Conservation (phyloP, 2,113 vertebrate species). For the Condylura cristata region DNA sequence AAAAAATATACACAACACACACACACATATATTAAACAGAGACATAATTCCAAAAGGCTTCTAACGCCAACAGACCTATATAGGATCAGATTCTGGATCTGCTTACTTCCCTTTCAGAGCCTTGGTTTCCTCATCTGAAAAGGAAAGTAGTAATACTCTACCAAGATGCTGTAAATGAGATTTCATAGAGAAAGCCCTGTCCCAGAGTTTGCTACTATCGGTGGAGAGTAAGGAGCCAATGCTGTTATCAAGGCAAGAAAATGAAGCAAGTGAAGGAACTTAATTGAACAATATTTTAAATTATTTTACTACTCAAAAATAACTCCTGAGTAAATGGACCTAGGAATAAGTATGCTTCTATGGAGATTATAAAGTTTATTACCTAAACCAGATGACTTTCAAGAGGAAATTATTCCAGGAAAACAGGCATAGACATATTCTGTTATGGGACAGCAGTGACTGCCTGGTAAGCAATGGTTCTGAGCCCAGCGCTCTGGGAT, state of each 20-base stretch:
- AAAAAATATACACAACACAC: too few relatives aligned
- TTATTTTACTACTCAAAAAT: slow-evolving; percentile 20
- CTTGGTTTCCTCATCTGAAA: background rate
- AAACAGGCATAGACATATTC: background rate
- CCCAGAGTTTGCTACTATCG: background rate
- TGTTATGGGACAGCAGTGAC: background rate
- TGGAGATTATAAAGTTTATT: background rate
- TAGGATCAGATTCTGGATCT: background rate
- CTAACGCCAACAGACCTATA: background rate
- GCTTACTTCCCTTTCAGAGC: background rate
- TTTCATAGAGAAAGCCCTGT: background rate
- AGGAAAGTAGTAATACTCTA: background rate
- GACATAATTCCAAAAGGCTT: background rate
- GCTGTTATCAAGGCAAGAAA: slow-evolving; percentile 20
- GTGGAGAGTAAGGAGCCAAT: background rate
- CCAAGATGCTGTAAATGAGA: background rate
- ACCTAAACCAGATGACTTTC: background rate
- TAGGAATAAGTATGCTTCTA: background rate
- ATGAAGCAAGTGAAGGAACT: slow-evolving; percentile 3
- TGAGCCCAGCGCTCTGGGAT: background rate
- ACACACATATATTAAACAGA: too few relatives aligned
- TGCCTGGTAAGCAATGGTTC: background rate
- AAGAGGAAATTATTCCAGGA: background rate
- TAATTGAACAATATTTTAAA: slow-evolving; percentile 23
- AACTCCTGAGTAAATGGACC: background rate